phyloP scores from a whole-genome alignment of 2,888 invertebrate genomes.

The Drosophila prolongata region DNA sequence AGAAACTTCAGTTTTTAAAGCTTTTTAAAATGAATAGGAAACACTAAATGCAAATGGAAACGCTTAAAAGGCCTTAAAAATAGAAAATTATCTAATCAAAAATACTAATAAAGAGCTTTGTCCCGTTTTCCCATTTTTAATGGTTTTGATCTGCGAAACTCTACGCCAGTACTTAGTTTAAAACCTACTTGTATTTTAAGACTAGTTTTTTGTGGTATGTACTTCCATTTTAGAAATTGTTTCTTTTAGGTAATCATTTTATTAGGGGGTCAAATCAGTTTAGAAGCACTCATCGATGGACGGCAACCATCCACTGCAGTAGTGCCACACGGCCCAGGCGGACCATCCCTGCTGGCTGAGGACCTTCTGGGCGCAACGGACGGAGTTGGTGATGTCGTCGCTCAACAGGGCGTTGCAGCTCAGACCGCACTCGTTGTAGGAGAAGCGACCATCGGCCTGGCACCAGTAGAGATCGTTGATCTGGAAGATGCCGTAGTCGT shows the following conservation, averaged over 20 bases:
- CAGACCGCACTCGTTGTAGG: constrained; percentile 68
- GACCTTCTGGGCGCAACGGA: constrained; percentile 75
- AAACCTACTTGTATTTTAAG: too few species aligned
- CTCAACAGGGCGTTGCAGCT: constrained; percentile 51
- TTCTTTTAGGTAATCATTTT: constrained; percentile 1
- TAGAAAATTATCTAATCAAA: too few species aligned
- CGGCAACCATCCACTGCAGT: constrained; percentile 68
- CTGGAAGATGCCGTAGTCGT: constrained; percentile 82
- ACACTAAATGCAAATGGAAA: too few species aligned
- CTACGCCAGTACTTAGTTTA: too few species aligned
- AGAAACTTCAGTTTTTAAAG: too few species aligned
- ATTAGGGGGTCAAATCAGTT: constrained; percentile 36
- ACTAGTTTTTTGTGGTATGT: not conserved
- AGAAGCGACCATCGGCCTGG: constrained; percentile 48
- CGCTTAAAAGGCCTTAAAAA: too few species aligned
- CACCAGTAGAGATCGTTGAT: constrained; percentile 82
- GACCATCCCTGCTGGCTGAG: constrained; percentile 74
- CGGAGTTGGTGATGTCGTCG: constrained; percentile 65
- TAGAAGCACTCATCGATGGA: constrained; percentile 77
- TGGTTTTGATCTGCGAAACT: too few species aligned
- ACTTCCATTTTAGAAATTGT: not conserved
- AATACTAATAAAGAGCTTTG: too few species aligned
- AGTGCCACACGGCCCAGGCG: constrained; percentile 80
- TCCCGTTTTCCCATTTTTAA: too few species aligned
- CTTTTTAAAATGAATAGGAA: too few species aligned